Conservation (phyloP, 2,797 vertebrate genomes). For the Paratrypauchen microcephalus region DNA sequence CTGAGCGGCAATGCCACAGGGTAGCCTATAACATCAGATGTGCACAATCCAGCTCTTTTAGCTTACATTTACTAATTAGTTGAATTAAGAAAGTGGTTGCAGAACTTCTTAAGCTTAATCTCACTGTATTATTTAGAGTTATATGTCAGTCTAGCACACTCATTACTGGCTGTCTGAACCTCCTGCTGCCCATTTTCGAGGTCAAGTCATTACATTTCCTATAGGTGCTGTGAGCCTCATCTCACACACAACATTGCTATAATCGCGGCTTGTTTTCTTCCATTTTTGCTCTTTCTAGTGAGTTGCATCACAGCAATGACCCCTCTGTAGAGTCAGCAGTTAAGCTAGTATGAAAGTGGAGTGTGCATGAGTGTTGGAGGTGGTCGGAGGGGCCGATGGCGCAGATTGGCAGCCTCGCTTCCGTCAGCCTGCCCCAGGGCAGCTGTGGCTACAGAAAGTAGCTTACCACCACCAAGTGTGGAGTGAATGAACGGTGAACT, state of each 20-base stretch:
- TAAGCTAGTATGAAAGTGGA: no score
- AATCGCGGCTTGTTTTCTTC: conserved; percentile 29
- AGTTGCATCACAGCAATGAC: conserved; percentile 71
- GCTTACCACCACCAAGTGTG: no score
- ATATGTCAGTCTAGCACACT: conserved; percentile 62
- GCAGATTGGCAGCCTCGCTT: no score
- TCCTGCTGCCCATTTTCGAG: conserved; percentile 23
- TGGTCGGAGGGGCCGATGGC: no score
- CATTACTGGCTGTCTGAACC: conserved; percentile 51
- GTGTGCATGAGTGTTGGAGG: no score
- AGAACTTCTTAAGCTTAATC: conserved; percentile 27
- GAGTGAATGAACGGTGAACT: no score
- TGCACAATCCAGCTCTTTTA: conserved; percentile 71
- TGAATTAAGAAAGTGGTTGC: conserved; percentile 69
- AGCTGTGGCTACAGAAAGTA: no score
- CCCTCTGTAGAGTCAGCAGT: conserved; percentile 50
- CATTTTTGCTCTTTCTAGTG: conserved; percentile 59
- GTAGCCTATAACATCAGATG: conserved; percentile 51
- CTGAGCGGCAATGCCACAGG: conserved; percentile 41
- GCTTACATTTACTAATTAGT: conserved; percentile 76
- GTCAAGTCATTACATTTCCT: conserved; percentile 24
- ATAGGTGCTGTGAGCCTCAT: conserved; percentile 14
- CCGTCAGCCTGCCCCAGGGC: no score
- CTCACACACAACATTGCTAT: conserved; percentile 5
- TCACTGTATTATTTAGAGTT: conserved; percentile 43